Conservation (phyloP, 2,888 invertebrate genomes). For the Diaprepes abbreviatus region DNA sequence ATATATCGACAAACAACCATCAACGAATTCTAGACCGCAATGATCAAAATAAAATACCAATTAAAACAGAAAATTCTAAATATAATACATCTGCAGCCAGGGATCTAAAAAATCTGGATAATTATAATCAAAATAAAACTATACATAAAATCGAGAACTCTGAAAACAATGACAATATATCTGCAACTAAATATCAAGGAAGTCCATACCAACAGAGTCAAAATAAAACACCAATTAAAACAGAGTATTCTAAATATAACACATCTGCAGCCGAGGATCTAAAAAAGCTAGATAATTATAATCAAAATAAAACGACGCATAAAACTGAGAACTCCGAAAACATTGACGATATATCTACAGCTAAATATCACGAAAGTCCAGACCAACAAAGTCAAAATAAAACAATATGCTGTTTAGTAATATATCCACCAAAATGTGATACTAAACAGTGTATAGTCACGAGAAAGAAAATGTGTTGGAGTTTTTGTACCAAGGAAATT, state of each 20-base stretch:
- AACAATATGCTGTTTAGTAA: slow-evolving; percentile 25
- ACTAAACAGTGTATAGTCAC: slow-evolving; percentile 2
- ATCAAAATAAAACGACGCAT: neutral
- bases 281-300: neutral
- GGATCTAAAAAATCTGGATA: neutral
- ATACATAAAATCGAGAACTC: neutral
- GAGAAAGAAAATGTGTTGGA: slow-evolving; percentile 33
- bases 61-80: neutral
- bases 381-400: neutral
- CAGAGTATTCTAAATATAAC: neutral
- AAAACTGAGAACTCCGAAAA: neutral
- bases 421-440: slow-evolving; percentile 26
- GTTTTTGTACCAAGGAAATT: slow-evolving; percentile 22
- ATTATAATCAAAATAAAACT: neutral
- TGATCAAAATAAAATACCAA: neutral
- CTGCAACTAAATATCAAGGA: neutral
- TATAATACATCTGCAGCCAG: neutral
- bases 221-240: neutral
- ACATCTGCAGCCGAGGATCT: neutral
- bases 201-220: neutral
- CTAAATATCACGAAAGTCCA: neutral
- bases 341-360: neutral
- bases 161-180: neutral
- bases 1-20: neutral
- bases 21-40: neutral